A percentile compares a stretch with the other conserved stretches of the same genome.
Evolutionary conservation across 1,140 invertebrate species (phyloP).

Genomic region (Drosophila sturtevanti): DNA sequence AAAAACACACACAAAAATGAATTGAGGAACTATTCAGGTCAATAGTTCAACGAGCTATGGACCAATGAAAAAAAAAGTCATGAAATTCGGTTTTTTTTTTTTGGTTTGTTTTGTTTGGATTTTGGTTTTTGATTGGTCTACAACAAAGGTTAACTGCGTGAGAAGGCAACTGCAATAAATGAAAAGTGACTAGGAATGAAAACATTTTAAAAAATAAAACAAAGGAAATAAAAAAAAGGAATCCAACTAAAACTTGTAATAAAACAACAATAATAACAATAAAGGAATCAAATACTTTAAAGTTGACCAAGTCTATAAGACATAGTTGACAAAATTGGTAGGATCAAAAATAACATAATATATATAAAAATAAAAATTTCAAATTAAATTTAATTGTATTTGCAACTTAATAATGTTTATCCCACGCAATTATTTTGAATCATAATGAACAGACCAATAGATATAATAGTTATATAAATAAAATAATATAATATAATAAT

Average conservation of each 20-base stretch:
- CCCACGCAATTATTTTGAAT: no score
- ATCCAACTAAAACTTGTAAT: background rate
- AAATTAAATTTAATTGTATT: no score
- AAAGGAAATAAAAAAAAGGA: background rate
- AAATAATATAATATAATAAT: no score
- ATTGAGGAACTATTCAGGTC: constrained; percentile 63
- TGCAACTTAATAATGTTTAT: no score
- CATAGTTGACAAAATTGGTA: no score
- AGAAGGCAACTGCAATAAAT: background rate
- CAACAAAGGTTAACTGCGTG: background rate
- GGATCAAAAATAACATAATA: no score
- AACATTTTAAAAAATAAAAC: background rate
- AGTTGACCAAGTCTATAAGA: no score
- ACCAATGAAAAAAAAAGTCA: constrained; percentile 40
- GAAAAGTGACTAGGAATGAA: constrained; percentile 1
- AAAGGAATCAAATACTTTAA: background rate
- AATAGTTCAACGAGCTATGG: constrained; percentile 62
- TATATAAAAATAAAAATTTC: no score
- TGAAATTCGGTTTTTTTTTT: constrained; percentile 54
- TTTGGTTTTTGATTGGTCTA: constrained; percentile 25
- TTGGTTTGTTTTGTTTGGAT: background rate
- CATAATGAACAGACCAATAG: no score
- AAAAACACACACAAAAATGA: constrained; percentile 10
- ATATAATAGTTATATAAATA: no score
- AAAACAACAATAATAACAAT: background rate